These are phyloP conservation scores for Meliscaeva auricollis DNA, from an alignment of 2,888 invertebrate genomes.

Conservation along the genomic window DNA sequence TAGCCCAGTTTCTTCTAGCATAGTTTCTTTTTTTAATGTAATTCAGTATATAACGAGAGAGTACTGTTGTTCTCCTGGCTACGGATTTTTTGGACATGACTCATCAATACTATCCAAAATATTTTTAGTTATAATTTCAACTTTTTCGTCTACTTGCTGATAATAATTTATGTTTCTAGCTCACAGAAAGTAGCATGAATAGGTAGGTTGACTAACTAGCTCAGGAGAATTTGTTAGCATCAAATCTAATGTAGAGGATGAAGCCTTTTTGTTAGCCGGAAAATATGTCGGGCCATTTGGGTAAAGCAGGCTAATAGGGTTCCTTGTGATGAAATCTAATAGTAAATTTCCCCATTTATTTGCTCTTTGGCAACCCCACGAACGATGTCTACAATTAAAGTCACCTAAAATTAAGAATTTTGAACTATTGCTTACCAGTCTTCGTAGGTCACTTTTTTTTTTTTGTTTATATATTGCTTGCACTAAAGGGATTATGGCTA, in stretches of 20 bases:
- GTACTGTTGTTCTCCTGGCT: constrained; percentile 14
- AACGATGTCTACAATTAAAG: not conserved
- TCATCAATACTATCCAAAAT: constrained; percentile 9
- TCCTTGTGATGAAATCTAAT: not conserved
- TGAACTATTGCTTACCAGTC: too few relatives aligned
- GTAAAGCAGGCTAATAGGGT: constrained; percentile 33
- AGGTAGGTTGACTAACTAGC: not conserved
- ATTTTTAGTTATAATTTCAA: constrained; percentile 27
- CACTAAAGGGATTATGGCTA: too few relatives aligned
- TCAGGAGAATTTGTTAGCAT: constrained; percentile 1
- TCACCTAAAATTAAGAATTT: too few relatives aligned
- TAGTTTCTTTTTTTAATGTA: constrained; percentile 16
- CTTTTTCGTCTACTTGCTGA: constrained; percentile 24
- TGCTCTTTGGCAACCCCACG: not conserved
- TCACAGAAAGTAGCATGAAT: constrained; percentile 18
- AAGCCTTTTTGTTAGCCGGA: constrained; percentile 18
- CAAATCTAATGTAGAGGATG: constrained; percentile 10
- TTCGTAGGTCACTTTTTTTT: too few relatives aligned
- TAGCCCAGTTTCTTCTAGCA: constrained; percentile 27
- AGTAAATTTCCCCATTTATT: not conserved
- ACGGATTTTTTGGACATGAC: constrained; percentile 27
- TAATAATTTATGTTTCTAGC: constrained; percentile 3
- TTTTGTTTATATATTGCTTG: too few relatives aligned
- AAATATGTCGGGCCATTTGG: constrained; percentile 40
- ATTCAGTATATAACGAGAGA: constrained; percentile 30